phyloP scores from a whole-genome alignment of 2,113 vertebrate genomes.

The Microcebus ravelobensis region DNA sequence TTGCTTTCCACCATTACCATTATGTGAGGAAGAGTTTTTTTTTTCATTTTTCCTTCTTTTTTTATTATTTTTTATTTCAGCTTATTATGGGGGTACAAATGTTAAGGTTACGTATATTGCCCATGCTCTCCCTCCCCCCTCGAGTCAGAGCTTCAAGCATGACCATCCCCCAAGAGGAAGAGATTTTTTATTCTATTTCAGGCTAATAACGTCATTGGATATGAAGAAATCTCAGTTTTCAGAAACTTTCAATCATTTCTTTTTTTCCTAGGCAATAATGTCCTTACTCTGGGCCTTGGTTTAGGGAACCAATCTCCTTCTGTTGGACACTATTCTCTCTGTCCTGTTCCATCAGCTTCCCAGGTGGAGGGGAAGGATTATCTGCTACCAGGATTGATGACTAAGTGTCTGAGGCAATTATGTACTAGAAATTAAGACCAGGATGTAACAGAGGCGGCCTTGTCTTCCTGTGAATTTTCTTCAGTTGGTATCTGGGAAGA shows the following conservation, averaged over 20 bases:
- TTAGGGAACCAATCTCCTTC: background rate
- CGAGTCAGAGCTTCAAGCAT: too few species aligned
- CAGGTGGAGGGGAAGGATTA: background rate
- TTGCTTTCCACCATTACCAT: background rate
- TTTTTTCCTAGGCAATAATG: slow-evolving; percentile 33
- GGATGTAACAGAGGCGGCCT: background rate
- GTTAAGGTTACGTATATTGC: too few species aligned
- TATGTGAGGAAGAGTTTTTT: background rate
- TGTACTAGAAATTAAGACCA: background rate
- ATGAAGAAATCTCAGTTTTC: slow-evolving; percentile 11
- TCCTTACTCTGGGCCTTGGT: background rate
- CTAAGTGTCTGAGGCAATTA: background rate
- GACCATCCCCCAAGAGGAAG: background rate
- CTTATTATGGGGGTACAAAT: too few species aligned
- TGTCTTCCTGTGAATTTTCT: background rate
- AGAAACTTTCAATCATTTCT: slow-evolving; percentile 1
- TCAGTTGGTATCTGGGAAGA: background rate
- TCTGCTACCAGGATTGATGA: background rate
- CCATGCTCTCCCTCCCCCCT: too few species aligned
- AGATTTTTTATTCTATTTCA: background rate
- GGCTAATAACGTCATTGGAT: background rate
- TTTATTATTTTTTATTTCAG: too few species aligned
- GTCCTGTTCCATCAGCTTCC: background rate
- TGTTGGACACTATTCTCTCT: background rate
- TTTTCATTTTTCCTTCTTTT: too few species aligned